Conservation (phyloP, 2,797 vertebrate species). For the Brachymystax lenok region DNA sequence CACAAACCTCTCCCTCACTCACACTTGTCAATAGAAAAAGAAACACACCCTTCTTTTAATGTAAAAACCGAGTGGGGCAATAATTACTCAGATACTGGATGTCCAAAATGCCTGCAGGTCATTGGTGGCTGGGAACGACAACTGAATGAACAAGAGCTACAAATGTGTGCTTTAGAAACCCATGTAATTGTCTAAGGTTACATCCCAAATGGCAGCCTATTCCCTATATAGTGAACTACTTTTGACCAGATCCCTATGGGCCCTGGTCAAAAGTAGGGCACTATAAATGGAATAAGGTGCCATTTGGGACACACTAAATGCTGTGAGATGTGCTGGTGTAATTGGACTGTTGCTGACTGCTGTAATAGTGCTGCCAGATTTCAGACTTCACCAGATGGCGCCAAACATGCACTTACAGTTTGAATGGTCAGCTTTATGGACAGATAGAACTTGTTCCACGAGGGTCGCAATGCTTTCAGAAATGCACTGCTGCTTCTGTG, state of each 20-base stretch:
- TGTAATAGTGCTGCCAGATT: slow-evolving; percentile 25
- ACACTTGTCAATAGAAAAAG: neutral
- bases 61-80: neutral
- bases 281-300: too few species aligned
- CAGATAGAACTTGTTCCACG: neutral
- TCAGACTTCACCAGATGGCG: slow-evolving; percentile 70
- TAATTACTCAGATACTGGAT: neutral
- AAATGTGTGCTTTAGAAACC: neutral
- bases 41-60: neutral
- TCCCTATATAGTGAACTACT: too few species aligned
- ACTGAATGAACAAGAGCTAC: neutral
- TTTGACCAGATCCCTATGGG: too few species aligned
- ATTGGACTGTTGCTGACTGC: too few species aligned
- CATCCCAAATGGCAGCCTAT: too few species aligned
- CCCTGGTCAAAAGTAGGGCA: too few species aligned
- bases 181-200: neutral
- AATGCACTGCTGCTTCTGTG: neutral
- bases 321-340: neutral
- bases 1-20: neutral
- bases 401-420: slow-evolving; percentile 64
- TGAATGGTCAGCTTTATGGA: neutral
- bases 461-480: neutral
- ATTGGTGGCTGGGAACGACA: neutral
- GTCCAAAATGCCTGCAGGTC: neutral
- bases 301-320: neutral